A percentile compares a stretch with the other conserved stretches of the same genome.
Conservation (phyloP, 2,113 vertebrate species). For the Phylloscopus trochiloides region DNA sequence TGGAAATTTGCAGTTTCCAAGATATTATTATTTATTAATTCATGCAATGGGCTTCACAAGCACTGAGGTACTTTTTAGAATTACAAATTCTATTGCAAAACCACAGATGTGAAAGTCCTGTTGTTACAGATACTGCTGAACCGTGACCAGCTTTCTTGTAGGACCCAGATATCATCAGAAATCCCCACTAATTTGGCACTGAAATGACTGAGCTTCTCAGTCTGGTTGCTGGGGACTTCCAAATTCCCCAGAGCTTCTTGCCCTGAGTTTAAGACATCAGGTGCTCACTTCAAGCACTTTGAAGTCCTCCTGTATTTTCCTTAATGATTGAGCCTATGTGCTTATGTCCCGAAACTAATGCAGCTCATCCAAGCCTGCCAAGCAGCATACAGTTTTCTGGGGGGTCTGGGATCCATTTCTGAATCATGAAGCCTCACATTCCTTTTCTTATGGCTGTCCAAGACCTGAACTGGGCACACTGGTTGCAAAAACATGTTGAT, state of each 20-base stretch:
- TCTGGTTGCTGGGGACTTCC: neutral
- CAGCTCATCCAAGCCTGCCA: neutral
- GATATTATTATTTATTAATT: slow-evolving; percentile 29
- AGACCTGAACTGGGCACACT: neutral
- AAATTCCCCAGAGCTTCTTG: neutral
- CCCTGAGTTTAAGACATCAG: neutral
- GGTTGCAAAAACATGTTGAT: neutral
- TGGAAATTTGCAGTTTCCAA: neutral
- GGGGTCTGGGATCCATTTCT: neutral
- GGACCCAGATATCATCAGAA: neutral
- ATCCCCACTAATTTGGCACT: neutral
- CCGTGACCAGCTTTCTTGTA: neutral
- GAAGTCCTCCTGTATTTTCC: neutral
- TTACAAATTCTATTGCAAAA: neutral
- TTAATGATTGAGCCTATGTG: neutral
- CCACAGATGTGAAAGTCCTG: neutral
- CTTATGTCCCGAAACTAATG: neutral
- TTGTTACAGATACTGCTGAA: neutral
- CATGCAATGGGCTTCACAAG: neutral
- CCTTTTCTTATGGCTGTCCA: neutral
- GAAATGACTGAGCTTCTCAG: neutral
- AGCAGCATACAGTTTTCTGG: neutral
- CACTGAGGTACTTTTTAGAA: neutral
- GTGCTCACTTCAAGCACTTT: neutral
- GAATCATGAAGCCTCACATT: neutral